Evolutionary conservation across 2,797 vertebrate genomes (phyloP).

Genomic region (Cheirogaleus major): DNA sequence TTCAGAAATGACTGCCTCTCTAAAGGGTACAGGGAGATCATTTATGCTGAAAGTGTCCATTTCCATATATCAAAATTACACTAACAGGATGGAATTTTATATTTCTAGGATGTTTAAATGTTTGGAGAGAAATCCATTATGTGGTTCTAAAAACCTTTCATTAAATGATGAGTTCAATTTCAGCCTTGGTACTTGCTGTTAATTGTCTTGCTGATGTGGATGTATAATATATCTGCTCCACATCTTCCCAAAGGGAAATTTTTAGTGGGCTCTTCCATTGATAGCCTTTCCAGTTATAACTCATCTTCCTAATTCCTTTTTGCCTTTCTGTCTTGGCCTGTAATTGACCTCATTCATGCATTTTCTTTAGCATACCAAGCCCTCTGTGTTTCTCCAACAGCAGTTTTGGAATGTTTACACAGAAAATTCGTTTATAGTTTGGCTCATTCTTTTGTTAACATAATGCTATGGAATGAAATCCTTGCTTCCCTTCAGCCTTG

Average conservation of each 20-base stretch:
- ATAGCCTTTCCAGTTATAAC: background rate
- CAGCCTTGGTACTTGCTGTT: background rate
- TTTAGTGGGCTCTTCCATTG: background rate
- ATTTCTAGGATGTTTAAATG: background rate
- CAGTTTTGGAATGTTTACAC: conserved; percentile 63
- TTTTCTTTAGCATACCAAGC: conserved; percentile 7
- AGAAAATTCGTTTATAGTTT: conserved; percentile 67
- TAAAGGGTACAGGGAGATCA: background rate
- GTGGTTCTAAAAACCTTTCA: background rate
- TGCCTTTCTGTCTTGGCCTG: conserved; percentile 26
- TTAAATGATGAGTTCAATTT: background rate
- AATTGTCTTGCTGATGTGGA: background rate
- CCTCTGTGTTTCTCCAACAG: conserved; percentile 48
- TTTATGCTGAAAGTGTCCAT: background rate
- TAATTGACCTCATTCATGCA: conserved; percentile 49
- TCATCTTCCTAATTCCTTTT: background rate
- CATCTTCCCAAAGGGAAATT: background rate
- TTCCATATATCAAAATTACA: background rate
- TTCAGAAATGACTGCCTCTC: background rate
- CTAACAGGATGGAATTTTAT: background rate
- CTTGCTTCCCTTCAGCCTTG: conserved; percentile 61
- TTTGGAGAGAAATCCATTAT: background rate
- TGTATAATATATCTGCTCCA: background rate
- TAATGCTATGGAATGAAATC: conserved; percentile 41
- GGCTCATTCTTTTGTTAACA: conserved; percentile 65